A percentile compares a stretch with the other conserved stretches of the same genome.
Evolutionary conservation across 2,797 vertebrate genomes (phyloP).

Genomic region (Hypotaenidia okinawae): DNA sequence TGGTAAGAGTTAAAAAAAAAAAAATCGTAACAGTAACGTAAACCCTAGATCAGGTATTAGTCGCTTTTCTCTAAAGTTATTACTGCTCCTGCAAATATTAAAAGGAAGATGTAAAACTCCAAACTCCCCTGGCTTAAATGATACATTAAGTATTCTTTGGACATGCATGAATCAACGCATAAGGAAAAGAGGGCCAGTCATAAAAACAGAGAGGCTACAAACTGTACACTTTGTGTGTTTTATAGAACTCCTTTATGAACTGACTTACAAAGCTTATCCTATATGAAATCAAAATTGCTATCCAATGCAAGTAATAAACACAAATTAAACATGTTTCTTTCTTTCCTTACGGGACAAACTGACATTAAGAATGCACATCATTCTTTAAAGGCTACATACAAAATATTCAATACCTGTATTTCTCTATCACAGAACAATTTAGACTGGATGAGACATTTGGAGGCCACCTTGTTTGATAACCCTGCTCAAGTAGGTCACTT

Average conservation of each 20-base stretch:
- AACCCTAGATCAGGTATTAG: not conserved
- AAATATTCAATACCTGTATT: not conserved
- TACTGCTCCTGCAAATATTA: not conserved
- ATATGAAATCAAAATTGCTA: not conserved
- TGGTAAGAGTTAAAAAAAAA: not conserved
- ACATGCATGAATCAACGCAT: not conserved
- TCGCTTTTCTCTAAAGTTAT: not conserved
- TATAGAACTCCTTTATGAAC: not conserved
- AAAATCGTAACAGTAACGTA: not conserved
- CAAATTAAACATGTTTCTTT: not conserved
- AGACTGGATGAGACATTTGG: not conserved
- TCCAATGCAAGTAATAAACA: not conserved
- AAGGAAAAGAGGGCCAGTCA: not conserved
- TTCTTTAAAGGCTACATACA: not conserved
- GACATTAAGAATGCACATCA: not conserved
- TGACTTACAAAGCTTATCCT: not conserved
- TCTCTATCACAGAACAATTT: not conserved
- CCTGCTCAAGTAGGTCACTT: not conserved
- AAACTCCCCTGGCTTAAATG: not conserved
- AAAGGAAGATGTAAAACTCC: not conserved
- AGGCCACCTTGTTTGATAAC: not conserved
- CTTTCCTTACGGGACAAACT: not conserved
- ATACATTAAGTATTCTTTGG: not conserved
- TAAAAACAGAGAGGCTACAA: not conserved
- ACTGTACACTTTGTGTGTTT: not conserved